These are phyloP conservation scores for Philonicus albiceps DNA, from an alignment of 2,888 invertebrate species.

Conservation along the genomic window DNA sequence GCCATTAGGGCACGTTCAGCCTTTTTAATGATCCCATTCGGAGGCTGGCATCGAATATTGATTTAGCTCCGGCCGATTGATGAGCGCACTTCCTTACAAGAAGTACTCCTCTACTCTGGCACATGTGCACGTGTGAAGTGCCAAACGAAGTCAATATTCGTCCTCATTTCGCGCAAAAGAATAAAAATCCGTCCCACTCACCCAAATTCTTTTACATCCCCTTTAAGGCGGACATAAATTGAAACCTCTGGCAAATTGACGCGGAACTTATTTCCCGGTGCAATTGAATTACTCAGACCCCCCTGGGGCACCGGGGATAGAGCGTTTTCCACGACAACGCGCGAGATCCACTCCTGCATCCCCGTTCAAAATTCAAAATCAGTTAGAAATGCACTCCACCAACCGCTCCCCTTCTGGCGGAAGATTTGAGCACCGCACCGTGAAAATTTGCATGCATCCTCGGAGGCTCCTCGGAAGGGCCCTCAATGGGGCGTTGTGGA, in stretches of 20 bases:
- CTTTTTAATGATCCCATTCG: background rate
- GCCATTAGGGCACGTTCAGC: background rate
- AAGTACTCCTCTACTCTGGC: background rate
- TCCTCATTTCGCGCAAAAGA: background rate
- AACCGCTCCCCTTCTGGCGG: background rate
- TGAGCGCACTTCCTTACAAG: background rate
- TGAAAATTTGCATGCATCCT: background rate
- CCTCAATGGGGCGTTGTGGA: background rate
- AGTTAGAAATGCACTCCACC: background rate
- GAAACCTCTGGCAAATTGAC: background rate
- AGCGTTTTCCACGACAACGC: background rate
- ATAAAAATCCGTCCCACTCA: background rate
- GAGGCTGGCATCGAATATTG: background rate
- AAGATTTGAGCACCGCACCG: background rate
- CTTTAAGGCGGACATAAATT: background rate
- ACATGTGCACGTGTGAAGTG: background rate
- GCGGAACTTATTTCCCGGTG: background rate
- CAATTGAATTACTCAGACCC: background rate
- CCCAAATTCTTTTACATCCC: background rate
- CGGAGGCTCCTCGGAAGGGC: background rate
- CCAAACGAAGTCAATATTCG: slow-evolving; percentile 18
- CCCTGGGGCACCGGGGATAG: background rate
- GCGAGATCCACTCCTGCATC: background rate
- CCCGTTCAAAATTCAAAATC: background rate
- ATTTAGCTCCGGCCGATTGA: background rate